A percentile compares a stretch with the other conserved stretches of the same genome.
Evolutionary conservation across 2,797 vertebrate genomes (phyloP).

Genomic region (Luscinia luscinia): DNA sequence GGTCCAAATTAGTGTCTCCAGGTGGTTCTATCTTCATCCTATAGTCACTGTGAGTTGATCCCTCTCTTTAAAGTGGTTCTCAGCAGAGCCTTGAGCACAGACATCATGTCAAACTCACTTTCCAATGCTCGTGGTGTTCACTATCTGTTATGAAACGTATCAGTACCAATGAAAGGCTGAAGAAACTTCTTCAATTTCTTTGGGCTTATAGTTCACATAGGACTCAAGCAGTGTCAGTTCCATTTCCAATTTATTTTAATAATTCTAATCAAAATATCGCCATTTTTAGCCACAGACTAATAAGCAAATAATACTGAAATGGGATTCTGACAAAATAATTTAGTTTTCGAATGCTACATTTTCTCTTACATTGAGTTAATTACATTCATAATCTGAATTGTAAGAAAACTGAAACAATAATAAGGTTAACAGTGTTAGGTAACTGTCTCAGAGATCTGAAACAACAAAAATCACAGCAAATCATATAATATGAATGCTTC

Average conservation of each 20-base stretch:
- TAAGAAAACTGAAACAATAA: neutral
- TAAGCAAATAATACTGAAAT: neutral
- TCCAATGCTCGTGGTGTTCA: neutral
- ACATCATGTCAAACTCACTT: accelerated
- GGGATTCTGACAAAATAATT: neutral
- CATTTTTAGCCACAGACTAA: neutral
- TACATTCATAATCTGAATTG: constrained; percentile 19
- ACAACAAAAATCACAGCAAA: constrained; percentile 47
- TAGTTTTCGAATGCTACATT: neutral
- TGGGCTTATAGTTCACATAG: neutral
- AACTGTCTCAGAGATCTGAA: constrained; percentile 37
- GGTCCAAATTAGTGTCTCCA: neutral
- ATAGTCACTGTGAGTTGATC: too few relatives aligned
- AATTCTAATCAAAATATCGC: neutral
- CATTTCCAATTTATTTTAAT: neutral
- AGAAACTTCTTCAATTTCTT: neutral
- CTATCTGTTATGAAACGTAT: neutral
- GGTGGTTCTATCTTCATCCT: accelerated
- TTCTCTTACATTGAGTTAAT: constrained; percentile 8
- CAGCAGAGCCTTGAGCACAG: neutral
- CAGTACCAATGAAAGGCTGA: neutral
- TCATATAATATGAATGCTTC: constrained; percentile 35
- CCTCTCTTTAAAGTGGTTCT: neutral
- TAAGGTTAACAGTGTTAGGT: constrained; percentile 1
- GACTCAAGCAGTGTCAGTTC: neutral